Evolutionary conservation across 2,797 vertebrate genomes (phyloP), one percentile per base, ranked within the genome.

Genomic region (Alca torda): DNA sequence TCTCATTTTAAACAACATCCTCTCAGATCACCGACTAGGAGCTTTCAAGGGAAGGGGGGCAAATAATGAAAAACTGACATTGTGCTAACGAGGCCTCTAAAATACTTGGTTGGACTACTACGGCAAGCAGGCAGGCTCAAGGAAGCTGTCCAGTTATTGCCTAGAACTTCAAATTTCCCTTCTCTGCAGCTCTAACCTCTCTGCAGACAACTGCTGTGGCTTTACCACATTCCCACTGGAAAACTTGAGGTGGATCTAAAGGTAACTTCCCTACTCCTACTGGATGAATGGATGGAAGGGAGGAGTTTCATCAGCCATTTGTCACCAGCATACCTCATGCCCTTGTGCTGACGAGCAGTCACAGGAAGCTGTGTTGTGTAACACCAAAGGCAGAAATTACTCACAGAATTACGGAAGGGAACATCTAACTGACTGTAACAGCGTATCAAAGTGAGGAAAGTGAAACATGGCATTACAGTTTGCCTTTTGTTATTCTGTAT

Each of bases 311-410:
- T 1, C 79, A 57, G 89, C 80, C 68, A 5, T 9, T 25, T 64
- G 64, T 90, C 43, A 8, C 64, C 18, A 54, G 56, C 54, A 11
- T 4, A 20, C 63, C 89, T 14, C 2, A 69, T 54, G 95, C 76
- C 82, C 92, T 78, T 13, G 82, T 83, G 95, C 88, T 56, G 50
- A 63, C 25, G 19, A 53, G 76, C 79, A 23, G 84, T 61, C 39
- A 67, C 74, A 75, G 94, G 96, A 97, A 93, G 64, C 83, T 2
- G 83, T 1, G 31, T 87, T 97, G 69, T 0, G 1, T 91, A 96
- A 96, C 48, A 16, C 8, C 25, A 1, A 48, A 45, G 79, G 79
- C 72, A 78, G 48, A 70, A 91, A 84, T 35, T 50, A 80, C 90
- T 95, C 96, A 54, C 26, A 13, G 28, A 92, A 61, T 64, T 25